Evolutionary conservation across 2,888 invertebrate species (phyloP).

Genomic region (Resseliella maxima): DNA sequence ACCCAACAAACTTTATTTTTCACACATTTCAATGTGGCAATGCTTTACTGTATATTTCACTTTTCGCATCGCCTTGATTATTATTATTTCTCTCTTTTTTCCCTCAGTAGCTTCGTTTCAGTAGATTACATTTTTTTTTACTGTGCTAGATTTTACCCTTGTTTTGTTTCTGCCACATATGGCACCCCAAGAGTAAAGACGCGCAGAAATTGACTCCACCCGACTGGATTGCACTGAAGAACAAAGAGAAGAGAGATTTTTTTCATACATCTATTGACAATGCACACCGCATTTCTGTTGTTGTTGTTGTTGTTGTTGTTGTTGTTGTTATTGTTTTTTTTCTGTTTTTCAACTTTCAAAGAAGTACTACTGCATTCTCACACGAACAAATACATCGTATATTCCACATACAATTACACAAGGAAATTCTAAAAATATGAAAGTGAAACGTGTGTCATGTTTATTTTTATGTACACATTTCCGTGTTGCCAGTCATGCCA

Average conservation of each 20-base stretch:
- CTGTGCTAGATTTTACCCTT: not conserved
- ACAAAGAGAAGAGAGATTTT: not conserved
- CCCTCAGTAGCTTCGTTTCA: not conserved
- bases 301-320: no score
- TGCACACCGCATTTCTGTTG: not conserved
- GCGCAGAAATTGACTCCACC: not conserved
- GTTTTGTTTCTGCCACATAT: not conserved
- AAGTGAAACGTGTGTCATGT: conserved; percentile 20
- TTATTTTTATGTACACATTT: not conserved
- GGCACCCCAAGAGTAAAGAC: not conserved
- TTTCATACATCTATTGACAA: not conserved
- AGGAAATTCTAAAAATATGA: not conserved
- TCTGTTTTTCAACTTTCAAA: not conserved
- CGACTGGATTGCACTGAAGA: not conserved
- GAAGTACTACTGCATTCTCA: no score
- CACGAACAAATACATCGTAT: no score
- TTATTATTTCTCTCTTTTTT: not conserved
- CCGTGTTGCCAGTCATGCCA: not conserved
- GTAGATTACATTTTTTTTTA: conserved; percentile 8
- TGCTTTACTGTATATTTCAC: not conserved
- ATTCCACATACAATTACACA: not conserved
- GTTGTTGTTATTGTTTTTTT: no score
- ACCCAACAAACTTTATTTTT: not conserved
- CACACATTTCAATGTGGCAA: not conserved
- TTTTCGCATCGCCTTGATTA: not conserved